These are phyloP conservation scores for Colinus virginianus DNA, from an alignment of 2,113 vertebrate species.

Conservation along the genomic window DNA sequence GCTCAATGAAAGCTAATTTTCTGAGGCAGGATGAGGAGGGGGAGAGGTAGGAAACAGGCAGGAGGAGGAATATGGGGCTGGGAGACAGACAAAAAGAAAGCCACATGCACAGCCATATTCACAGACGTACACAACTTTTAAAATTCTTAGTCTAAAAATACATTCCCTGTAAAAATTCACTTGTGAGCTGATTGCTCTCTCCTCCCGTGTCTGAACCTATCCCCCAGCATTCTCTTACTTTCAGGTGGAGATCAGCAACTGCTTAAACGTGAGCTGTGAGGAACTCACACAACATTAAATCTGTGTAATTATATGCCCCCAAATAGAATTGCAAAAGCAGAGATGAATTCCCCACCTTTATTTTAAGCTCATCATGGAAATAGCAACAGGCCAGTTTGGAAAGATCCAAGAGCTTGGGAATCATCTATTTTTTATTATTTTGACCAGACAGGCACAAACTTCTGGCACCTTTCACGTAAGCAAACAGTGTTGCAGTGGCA, in stretches of 20 bases:
- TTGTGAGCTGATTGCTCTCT: background rate
- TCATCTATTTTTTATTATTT: background rate
- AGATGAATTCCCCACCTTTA: background rate
- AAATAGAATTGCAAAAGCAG: background rate
- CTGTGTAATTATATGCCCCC: background rate
- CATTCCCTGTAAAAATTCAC: background rate
- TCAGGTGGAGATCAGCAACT: background rate
- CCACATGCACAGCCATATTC: background rate
- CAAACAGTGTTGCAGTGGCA: background rate
- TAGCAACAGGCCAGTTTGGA: background rate
- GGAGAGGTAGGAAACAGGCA: constrained; percentile 8
- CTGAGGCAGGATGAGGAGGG: background rate
- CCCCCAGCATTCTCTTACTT: background rate
- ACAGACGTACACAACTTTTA: background rate
- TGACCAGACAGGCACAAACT: background rate
- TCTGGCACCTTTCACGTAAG: background rate
- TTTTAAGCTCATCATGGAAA: background rate
- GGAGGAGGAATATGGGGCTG: background rate
- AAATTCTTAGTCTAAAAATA: constrained; percentile 9
- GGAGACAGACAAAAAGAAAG: background rate
- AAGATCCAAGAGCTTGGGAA: background rate
- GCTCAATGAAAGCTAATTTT: constrained; percentile 48
- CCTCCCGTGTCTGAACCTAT: background rate
- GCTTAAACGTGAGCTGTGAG: constrained; percentile 11
- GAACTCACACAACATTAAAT: constrained; percentile 32